phyloP scores from a whole-genome alignment of 2,113 vertebrate species.

The Triplophysa tibetana region DNA sequence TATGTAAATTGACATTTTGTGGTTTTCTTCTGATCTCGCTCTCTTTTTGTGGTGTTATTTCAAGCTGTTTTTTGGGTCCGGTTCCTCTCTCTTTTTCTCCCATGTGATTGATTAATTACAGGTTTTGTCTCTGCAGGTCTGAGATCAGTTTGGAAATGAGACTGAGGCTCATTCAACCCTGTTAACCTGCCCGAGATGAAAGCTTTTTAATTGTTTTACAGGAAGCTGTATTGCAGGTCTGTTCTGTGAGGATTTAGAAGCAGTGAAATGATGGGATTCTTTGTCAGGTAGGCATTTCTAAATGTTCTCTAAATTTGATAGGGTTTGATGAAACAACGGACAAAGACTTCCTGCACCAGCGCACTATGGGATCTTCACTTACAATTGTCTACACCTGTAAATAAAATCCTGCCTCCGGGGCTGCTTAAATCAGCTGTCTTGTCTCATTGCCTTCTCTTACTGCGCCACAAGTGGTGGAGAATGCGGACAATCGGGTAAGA shows the following conservation, averaged over 20 bases:
- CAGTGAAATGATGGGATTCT: neutral
- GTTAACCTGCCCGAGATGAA: slow-evolving; percentile 17
- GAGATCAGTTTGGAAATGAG: slow-evolving; percentile 41
- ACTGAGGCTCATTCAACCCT: slow-evolving; percentile 49
- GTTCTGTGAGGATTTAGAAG: neutral
- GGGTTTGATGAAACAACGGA: neutral
- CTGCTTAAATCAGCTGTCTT: too few species aligned
- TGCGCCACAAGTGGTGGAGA: too few species aligned
- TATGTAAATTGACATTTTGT: neutral
- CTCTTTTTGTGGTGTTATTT: neutral
- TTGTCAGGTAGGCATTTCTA: neutral
- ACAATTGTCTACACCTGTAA: too few species aligned
- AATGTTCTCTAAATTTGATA: neutral
- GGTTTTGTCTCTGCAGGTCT: neutral
- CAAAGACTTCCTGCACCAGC: too few species aligned
- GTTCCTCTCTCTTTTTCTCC: neutral
- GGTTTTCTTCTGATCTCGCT: neutral
- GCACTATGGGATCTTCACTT: too few species aligned
- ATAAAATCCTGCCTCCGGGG: too few species aligned
- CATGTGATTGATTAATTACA: neutral
- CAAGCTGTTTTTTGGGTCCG: neutral
- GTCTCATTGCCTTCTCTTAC: too few species aligned
- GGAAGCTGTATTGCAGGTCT: slow-evolving; percentile 4
- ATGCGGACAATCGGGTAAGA: too few species aligned
- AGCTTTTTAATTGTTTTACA: slow-evolving; percentile 2